phyloP scores from a whole-genome alignment of 2,888 invertebrate genomes.

The Ceratothoa steindachneri region DNA sequence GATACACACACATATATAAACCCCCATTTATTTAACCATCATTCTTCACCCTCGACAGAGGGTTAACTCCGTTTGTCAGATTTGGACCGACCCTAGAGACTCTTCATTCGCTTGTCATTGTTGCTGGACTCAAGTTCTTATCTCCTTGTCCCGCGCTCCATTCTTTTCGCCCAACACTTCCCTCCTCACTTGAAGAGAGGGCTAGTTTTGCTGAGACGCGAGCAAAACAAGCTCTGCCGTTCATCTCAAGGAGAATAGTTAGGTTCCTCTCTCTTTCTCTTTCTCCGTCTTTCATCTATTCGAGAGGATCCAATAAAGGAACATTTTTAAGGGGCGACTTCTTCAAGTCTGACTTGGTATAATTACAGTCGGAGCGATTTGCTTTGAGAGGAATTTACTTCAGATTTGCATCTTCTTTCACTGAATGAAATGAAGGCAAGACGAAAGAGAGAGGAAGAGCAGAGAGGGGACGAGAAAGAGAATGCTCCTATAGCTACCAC shows the following conservation, averaged over 20 bases:
- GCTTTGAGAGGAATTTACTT: background rate
- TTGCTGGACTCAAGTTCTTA: too few species aligned
- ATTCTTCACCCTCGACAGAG: too few species aligned
- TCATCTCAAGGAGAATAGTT: too few species aligned
- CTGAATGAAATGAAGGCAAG: background rate
- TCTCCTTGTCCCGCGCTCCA: background rate
- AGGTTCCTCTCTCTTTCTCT: background rate
- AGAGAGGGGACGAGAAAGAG: background rate
- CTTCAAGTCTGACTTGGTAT: constrained; percentile 4
- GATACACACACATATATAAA: too few species aligned
- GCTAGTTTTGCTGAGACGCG: too few species aligned
- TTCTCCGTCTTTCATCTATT: background rate
- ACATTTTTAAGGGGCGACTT: background rate
- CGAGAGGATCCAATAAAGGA: constrained; percentile 2
- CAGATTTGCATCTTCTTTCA: constrained; percentile 9
- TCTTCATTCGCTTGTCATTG: background rate
- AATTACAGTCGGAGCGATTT: constrained; percentile 6
- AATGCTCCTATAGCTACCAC: too few species aligned
- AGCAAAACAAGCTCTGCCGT: too few species aligned
- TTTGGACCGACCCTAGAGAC: background rate
- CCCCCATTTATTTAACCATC: too few species aligned
- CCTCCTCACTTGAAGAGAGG: too few species aligned
- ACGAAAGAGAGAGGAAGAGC: background rate
- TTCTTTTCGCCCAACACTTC: too few species aligned
- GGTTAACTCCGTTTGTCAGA: too few species aligned